Evolutionary conservation across 2,113 vertebrate genomes (phyloP).

Genomic region (Guaruba guarouba): DNA sequence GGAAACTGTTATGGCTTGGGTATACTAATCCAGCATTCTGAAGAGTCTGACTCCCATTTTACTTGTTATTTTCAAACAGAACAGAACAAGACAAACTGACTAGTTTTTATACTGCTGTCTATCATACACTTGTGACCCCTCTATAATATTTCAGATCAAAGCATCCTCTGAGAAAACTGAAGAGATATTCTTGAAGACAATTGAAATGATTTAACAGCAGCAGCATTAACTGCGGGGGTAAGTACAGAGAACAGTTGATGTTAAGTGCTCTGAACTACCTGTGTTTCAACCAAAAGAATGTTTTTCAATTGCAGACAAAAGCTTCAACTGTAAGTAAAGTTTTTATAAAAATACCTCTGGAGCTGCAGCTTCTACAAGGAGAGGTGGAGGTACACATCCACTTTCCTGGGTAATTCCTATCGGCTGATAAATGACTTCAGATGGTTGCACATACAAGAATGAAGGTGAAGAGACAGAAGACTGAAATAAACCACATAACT

Average conservation of each 20-base stretch:
- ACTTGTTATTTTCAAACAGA: not conserved
- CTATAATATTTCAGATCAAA: not conserved
- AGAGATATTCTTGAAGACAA: not conserved
- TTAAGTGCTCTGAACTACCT: not conserved
- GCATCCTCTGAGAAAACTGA: not conserved
- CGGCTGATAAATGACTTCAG: conserved; percentile 78
- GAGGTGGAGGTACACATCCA: conserved; percentile 66
- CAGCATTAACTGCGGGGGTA: not conserved
- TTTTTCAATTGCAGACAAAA: not conserved
- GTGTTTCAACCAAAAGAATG: not conserved
- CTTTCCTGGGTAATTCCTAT: conserved; percentile 74
- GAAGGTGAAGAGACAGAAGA: conserved; percentile 72
- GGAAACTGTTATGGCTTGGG: not conserved
- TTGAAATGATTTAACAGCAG: not conserved
- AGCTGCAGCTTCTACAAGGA: conserved; percentile 74
- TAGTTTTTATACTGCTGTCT: not conserved
- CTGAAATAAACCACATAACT: conserved; percentile 63
- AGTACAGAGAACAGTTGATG: not conserved
- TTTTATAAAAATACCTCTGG: conserved; percentile 68
- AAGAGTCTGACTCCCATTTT: not conserved
- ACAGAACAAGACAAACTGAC: not conserved
- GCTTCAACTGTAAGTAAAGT: not conserved
- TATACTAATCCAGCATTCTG: not conserved
- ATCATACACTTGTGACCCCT: not conserved
- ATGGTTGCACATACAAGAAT: conserved; percentile 75